A percentile compares a stretch with the other conserved stretches of the same genome.
Evolutionary conservation across 2,113 vertebrate species (phyloP).

Genomic region (Sarotherodon lohbergeri): DNA sequence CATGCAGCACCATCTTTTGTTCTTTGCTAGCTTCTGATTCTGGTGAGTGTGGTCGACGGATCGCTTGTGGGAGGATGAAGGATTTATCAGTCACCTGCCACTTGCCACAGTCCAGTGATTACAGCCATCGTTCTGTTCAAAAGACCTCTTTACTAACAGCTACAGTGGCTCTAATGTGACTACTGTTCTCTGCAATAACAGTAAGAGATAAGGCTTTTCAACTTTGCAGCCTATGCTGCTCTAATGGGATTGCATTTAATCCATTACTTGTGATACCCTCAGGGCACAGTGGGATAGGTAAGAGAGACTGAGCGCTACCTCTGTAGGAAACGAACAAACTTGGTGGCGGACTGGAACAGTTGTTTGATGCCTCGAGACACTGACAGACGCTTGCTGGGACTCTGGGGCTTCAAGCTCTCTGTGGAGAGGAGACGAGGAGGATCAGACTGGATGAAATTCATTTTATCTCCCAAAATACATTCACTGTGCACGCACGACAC

Average conservation of each 20-base stretch:
- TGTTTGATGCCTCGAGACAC: slow-evolving; percentile 76
- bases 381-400: slow-evolving; percentile 65
- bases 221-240: not conserved
- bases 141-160: not conserved
- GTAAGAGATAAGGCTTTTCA: not conserved
- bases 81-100: not conserved
- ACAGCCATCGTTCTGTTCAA: not conserved
- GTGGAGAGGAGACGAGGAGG: slow-evolving; percentile 17
- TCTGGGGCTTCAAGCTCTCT: slow-evolving; percentile 64
- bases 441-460: slow-evolving; percentile 13
- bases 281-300: not conserved
- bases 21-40: not conserved
- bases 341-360: slow-evolving; percentile 76
- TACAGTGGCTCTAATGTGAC: slow-evolving; percentile 4
- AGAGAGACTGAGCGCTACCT: slow-evolving; percentile 58
- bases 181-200: slow-evolving; percentile 16
- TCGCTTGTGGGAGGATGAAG: not conserved
- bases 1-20: not conserved
- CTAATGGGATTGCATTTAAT: slow-evolving; percentile 14
- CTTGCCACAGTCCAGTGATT: not conserved
- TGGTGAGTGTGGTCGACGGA: not conserved
- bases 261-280: not conserved
- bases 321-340: slow-evolving; percentile 75
- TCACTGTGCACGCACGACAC: not conserved
- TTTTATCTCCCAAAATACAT: slow-evolving; percentile 10